Base-by-base conservation (phyloP, 2,113 vertebrate genomes). In the Cacatua alba region DNA sequence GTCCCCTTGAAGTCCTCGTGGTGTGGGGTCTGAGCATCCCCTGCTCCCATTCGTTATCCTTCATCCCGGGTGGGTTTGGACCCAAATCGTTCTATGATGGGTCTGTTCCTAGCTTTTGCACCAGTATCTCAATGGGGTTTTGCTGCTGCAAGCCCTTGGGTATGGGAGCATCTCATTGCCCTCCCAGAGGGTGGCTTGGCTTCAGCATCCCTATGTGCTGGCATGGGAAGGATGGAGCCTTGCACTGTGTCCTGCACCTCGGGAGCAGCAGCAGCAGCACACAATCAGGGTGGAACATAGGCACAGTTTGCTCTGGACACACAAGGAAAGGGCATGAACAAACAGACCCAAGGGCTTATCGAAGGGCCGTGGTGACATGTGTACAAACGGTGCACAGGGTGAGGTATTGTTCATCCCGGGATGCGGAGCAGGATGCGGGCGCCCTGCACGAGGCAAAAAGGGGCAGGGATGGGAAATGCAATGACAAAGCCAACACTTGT, bases 401-500 rank as follows among this genome's bases (percentile, higher is more conserved):
- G 8, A 41, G 29, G 75, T 15, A 19, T 29, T 4, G 39, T 13
- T 48, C 6, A 31, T 70, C 86, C 33, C 4, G 72, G 17, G 53
- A 75, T 6, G 0, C 1, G 3, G 43, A 43, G 18, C 23, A 15
- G 77, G 84, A 86, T 7, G 10, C 49, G 7, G 72, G 62, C 62
- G 51, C 14, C 46, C 85, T 23, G 77, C 59, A 28, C 0, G 33
- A 75, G 94, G 63, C 55, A 19, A 88, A 96, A 93, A 85, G 92
- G 92, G 90, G 78, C 72, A 39, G 94, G 94, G 88, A 62, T 25
- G 44, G 57, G 70, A 87, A 87, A 95, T 60, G 90, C 78, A 35
- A 75, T 0, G 92, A 85, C 57, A 75, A 88, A 94, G 74, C 37
- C 90, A 85, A 85, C 95, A 88, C 94, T 91, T 95, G 93, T 79